Evolutionary conservation across 2,113 vertebrate genomes (phyloP).

Genomic region (Zosterops hypoxanthus): DNA sequence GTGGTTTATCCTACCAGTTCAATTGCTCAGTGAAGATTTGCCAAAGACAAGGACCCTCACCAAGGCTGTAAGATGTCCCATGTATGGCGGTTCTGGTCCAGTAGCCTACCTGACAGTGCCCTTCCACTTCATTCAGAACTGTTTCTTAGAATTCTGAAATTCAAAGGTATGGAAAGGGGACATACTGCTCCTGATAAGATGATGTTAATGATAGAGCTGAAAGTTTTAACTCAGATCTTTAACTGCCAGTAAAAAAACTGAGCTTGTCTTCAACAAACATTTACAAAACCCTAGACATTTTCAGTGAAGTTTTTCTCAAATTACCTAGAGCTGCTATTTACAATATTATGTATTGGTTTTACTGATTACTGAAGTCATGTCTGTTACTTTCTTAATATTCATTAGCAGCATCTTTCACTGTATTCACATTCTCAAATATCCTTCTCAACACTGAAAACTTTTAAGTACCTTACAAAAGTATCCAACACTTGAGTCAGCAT

Average conservation of each 20-base stretch:
- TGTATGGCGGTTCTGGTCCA: neutral
- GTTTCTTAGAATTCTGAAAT: neutral
- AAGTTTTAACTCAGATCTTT: neutral
- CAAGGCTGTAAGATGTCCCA: neutral
- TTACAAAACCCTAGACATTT: neutral
- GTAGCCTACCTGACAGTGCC: neutral
- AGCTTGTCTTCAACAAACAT: neutral
- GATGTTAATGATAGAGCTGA: neutral
- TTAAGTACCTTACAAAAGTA: conserved; percentile 41
- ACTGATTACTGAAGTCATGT: neutral
- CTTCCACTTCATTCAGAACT: neutral
- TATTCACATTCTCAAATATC: neutral
- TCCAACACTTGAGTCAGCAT: neutral
- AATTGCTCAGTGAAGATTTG: neutral
- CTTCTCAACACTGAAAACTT: neutral
- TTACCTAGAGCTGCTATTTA: neutral
- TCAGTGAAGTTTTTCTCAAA: neutral
- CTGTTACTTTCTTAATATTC: neutral
- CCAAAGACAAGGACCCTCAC: neutral
- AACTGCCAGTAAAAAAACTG: neutral
- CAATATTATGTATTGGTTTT: neutral
- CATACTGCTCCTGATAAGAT: neutral
- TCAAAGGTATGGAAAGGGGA: neutral
- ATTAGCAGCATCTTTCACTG: neutral
- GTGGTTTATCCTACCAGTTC: neutral